Conservation (phyloP, 2,113 vertebrate genomes). For the Ageneiosus marmoratus region DNA sequence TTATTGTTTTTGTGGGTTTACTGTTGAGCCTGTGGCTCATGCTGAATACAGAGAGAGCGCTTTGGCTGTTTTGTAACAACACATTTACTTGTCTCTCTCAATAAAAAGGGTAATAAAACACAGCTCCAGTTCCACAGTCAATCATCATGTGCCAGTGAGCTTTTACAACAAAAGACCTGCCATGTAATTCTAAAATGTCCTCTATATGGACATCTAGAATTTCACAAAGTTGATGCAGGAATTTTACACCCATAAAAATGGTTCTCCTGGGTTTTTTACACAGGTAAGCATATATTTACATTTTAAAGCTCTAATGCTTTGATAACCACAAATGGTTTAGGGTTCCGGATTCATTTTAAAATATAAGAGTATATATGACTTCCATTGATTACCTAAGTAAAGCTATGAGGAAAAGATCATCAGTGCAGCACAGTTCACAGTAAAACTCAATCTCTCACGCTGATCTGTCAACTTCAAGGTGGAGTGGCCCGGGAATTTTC, state of each 20-base stretch:
- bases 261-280: not conserved
- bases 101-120: conserved; percentile 36
- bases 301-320: not conserved
- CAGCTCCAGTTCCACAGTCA: conserved; percentile 34
- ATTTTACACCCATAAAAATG: not conserved
- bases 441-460: conserved; percentile 47
- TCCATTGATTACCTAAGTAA: conserved; percentile 31
- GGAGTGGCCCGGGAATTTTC: no score
- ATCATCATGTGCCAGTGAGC: conserved; percentile 49
- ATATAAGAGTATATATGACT: not conserved
- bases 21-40: conserved; percentile 15
- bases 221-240: conserved; percentile 46
- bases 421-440: conserved; percentile 38
- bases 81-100: conserved; percentile 27
- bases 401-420: conserved; percentile 60
- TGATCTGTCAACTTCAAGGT: conserved; percentile 54
- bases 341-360: not conserved
- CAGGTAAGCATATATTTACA: not conserved
- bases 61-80: conserved; percentile 28
- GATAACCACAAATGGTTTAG: not conserved
- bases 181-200: conserved; percentile 51
- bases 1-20: not conserved
- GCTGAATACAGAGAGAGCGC: conserved; percentile 17
- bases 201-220: conserved; percentile 39
- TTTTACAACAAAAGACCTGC: conserved; percentile 31